Evolutionary conservation across 2,888 invertebrate species (phyloP).

Genomic region (Metopia argyrocephala): DNA sequence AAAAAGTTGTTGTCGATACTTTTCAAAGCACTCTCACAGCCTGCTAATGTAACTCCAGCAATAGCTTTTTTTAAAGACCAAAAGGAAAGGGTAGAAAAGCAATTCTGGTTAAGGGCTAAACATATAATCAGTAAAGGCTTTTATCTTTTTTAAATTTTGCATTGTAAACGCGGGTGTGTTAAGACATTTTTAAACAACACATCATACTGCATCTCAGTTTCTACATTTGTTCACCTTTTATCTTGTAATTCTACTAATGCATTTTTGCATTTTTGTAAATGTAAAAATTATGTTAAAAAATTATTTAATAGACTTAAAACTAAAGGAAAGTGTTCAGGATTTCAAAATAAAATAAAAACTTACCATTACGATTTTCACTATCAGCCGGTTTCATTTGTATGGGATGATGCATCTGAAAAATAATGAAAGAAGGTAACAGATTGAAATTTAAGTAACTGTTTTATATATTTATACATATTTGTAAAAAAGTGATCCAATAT

Average conservation of each 20-base stretch:
- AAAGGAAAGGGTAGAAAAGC: not conserved
- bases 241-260: conserved; percentile 15
- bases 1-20: not conserved
- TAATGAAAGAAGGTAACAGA: conserved; percentile 67
- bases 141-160: not conserved
- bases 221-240: conserved; percentile 16
- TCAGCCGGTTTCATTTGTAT: conserved; percentile 99
- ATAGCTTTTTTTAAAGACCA: not conserved
- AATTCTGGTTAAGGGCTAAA: conserved; percentile 10
- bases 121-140: conserved; percentile 40
- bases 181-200: not conserved
- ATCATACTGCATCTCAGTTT: not conserved
- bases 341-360: conserved; percentile 79
- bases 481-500: too few species aligned
- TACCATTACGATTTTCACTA: conserved; percentile 98
- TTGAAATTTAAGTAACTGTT: conserved; percentile 15
- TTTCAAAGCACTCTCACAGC: not conserved
- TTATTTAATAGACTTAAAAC: not conserved
- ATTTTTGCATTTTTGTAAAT: conserved; percentile 9
- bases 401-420: conserved; percentile 98
- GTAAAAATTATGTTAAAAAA: not conserved
- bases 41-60: not conserved
- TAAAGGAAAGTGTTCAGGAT: not conserved
- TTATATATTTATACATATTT: too few species aligned
- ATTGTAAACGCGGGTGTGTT: not conserved